Percentiles rank a stretch among this genome's conserved stretches.
Conservation (phyloP, 30 jellyfish, hydroid and myxozoan genomes). For the Turritopsis rubra region DNA sequence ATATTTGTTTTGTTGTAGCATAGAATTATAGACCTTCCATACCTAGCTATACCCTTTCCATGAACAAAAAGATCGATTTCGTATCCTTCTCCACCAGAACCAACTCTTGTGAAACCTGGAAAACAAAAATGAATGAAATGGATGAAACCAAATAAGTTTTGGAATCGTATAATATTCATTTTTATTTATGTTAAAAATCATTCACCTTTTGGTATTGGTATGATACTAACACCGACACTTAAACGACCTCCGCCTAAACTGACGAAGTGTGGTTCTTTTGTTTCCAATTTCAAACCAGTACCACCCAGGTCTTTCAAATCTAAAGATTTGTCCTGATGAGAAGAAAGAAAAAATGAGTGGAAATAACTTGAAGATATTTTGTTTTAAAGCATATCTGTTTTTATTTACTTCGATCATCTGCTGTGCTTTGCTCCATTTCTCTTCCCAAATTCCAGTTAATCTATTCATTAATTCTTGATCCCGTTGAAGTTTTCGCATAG, state of each 20-base stretch:
- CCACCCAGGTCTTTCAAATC: conserved; percentile 88
- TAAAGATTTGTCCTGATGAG: conserved; percentile 66
- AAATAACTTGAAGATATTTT: background rate
- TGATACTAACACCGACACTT: conserved; percentile 94
- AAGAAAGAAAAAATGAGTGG: background rate
- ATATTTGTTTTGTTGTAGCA: no score
- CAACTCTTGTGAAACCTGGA: conserved; percentile 77
- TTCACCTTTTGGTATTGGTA: conserved; percentile 85
- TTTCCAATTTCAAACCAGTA: conserved; percentile 79
- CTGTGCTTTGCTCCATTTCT: conserved; percentile 98
- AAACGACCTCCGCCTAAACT: conserved; percentile 99
- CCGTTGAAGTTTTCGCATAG: conserved; percentile 57
- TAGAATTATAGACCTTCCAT: background rate
- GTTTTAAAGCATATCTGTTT: background rate
- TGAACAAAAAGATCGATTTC: conserved; percentile 79
- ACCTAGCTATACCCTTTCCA: conserved; percentile 93
- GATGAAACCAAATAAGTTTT: background rate
- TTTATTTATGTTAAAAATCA: no score
- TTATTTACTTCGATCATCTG: conserved; percentile 69
- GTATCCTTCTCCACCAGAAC: conserved; percentile 46
- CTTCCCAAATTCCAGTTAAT: conserved; percentile 98
- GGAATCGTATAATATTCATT: background rate
- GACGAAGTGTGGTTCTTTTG: conserved; percentile 95
- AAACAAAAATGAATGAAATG: background rate
- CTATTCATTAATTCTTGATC: conserved; percentile 92